Evolutionary conservation across 2,113 vertebrate genomes (phyloP).

Genomic region (Prunella himalayana): DNA sequence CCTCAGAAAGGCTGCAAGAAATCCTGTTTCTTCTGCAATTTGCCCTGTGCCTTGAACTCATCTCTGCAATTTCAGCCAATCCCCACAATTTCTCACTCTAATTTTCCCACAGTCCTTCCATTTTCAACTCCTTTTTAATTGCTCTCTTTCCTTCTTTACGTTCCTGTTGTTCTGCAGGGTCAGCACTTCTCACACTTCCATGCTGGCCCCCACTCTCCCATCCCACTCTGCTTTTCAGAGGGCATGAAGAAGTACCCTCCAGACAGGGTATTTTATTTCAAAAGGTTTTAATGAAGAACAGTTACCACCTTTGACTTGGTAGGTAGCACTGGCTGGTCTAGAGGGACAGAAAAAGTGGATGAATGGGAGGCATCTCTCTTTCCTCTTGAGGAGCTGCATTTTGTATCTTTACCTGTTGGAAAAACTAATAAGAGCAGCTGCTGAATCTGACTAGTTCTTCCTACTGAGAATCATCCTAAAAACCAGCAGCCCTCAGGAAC

Average conservation of each 20-base stretch:
- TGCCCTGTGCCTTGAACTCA: not conserved
- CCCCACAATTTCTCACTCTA: not conserved
- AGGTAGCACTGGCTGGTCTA: not conserved
- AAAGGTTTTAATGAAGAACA: not conserved
- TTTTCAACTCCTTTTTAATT: not conserved
- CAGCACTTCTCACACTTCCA: not conserved
- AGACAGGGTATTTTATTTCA: not conserved
- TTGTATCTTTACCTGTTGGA: not conserved
- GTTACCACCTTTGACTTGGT: not conserved
- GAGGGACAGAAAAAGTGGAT: not conserved
- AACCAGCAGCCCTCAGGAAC: not conserved
- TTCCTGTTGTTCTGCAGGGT: not conserved
- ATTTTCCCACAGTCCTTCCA: not conserved
- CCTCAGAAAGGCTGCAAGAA: not conserved
- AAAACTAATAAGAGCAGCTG: not conserved
- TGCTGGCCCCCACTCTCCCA: not conserved
- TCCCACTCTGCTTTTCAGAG: not conserved
- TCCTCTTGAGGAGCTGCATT: accelerated
- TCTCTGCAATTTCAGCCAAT: not conserved
- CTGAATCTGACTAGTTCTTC: not conserved
- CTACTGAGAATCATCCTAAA: not conserved
- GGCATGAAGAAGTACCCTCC: not conserved
- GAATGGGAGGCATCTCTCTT: not conserved
- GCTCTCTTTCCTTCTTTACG: not conserved
- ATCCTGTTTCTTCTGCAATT: not conserved